phyloP scores from a whole-genome alignment of 2,888 invertebrate genomes.

The Eledona agricola region DNA sequence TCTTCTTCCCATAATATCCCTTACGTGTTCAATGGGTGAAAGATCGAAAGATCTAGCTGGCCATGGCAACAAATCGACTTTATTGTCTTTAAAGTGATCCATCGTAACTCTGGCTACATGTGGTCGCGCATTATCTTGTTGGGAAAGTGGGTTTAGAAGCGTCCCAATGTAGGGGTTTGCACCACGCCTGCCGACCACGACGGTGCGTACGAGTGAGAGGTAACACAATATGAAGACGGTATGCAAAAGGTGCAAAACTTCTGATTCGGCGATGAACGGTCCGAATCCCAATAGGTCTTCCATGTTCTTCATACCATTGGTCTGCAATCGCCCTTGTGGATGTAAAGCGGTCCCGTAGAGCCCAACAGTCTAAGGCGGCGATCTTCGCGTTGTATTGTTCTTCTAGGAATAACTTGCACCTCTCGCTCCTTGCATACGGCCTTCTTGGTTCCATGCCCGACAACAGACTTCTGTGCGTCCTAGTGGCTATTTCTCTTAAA shows the following conservation, averaged over 20 bases:
- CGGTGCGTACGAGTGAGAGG: constrained; percentile 6
- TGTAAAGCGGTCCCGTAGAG: constrained; percentile 19
- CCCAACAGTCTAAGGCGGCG: constrained; percentile 30
- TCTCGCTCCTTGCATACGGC: constrained; percentile 13
- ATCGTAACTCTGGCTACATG: constrained; percentile 1
- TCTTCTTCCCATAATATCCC: too few species aligned
- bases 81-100: background rate
- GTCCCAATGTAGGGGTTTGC: constrained; percentile 1
- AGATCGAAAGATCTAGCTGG: too few species aligned
- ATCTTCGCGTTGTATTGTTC: constrained; percentile 14
- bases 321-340: constrained; percentile 5
- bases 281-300: background rate
- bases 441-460: too few species aligned
- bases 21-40: too few species aligned
- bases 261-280: constrained; percentile 4
- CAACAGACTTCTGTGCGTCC: too few species aligned
- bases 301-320: constrained; percentile 14
- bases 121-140: constrained; percentile 5
- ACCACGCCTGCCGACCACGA: background rate
- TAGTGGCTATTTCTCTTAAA: too few species aligned
- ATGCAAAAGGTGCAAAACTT: constrained; percentile 6
- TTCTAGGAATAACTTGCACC: constrained; percentile 9
- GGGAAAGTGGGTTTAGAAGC: background rate
- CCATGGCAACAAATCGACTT: constrained; percentile 3
- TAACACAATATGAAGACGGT: constrained; percentile 6